Percentiles rank a stretch among this genome's conserved stretches.
phyloP scores from a whole-genome alignment of 2,888 invertebrate genomes.

The Hemithea aestivaria region DNA sequence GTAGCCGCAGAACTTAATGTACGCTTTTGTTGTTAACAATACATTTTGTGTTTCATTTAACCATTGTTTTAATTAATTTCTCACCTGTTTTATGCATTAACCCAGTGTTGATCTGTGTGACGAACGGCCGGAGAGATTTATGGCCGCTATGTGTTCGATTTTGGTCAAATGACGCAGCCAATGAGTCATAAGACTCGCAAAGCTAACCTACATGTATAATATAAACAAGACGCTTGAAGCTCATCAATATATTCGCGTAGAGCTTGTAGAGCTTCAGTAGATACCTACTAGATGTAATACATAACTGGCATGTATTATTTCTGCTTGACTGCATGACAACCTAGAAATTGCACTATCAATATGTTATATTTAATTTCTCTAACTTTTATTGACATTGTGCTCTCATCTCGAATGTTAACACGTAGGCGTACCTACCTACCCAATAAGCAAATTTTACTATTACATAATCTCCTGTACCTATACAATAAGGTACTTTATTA shows the following conservation, averaged over 20 bases:
- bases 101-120: conserved; percentile 29
- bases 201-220: conserved; percentile 38
- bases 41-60: conserved; percentile 65
- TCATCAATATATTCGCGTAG: conserved; percentile 33
- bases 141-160: conserved; percentile 35
- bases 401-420: background rate
- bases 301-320: conserved; percentile 26
- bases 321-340: conserved; percentile 30
- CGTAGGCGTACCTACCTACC: background rate
- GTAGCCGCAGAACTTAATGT: conserved; percentile 65
- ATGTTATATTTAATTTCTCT: background rate
- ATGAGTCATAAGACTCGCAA: conserved; percentile 54
- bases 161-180: conserved; percentile 50
- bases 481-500: no score
- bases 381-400: background rate
- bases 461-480: no score
- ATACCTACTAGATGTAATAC: conserved; percentile 12
- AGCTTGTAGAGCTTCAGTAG: conserved; percentile 16
- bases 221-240: conserved; percentile 41
- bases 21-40: conserved; percentile 73
- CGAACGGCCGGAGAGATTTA: conserved; percentile 40
- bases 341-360: conserved; percentile 11
- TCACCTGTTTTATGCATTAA: conserved; percentile 43
- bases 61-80: conserved; percentile 68
- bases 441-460: no score